Conservation (phyloP, 1,140 invertebrate genomes). For the Zeugodacus cucurbitae region DNA sequence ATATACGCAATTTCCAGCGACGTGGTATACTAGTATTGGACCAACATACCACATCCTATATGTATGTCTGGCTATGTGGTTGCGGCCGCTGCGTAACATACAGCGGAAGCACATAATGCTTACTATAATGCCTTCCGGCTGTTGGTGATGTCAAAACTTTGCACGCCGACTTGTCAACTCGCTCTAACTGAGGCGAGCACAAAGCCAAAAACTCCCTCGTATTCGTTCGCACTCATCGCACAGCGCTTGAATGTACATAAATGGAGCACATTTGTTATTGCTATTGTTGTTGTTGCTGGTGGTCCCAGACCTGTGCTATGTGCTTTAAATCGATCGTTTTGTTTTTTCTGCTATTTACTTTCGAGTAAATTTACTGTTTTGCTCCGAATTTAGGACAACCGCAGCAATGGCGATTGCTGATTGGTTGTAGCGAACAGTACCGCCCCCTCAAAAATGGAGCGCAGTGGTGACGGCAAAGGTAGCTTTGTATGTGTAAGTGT, state of each 20-base stretch:
- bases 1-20: too few species aligned
- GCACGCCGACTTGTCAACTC: background rate
- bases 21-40: too few species aligned
- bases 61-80: background rate
- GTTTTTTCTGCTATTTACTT: background rate
- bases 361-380: background rate
- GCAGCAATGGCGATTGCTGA: background rate
- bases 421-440: background rate
- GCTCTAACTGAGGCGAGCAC: background rate
- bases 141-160: background rate
- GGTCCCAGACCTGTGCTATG: background rate
- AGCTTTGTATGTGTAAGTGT: background rate
- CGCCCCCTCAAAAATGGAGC: constrained; percentile 22
- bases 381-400: constrained; percentile 30
- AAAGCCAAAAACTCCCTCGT: background rate
- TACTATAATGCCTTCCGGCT: constrained; percentile 1
- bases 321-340: background rate
- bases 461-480: background rate
- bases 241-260: background rate
- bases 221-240: background rate
- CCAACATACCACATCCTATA: too few species aligned
- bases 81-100: background rate
- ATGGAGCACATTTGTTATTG: background rate
- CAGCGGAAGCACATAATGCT: constrained; percentile 20
- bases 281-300: background rate